phyloP scores from a whole-genome alignment of 1,140 invertebrate species.

The Aricia agestis region DNA sequence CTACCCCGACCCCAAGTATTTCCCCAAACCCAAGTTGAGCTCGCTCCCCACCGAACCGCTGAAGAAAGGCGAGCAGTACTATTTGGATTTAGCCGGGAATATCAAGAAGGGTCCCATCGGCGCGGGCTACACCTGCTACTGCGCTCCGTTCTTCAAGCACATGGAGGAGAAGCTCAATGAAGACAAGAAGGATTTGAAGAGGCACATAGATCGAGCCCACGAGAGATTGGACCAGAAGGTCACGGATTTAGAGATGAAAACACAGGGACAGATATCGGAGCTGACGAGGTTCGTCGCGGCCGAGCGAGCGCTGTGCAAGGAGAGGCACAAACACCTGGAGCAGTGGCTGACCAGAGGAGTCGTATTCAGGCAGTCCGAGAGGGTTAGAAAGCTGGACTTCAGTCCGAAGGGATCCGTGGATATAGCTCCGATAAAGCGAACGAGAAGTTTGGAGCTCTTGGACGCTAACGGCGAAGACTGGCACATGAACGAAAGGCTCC shows the following conservation, averaged over 20 bases:
- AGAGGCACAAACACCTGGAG: slow-evolving; percentile 81
- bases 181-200: slow-evolving; percentile 90
- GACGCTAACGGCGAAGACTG: slow-evolving; percentile 71
- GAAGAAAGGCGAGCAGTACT: slow-evolving; percentile 94
- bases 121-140: slow-evolving; percentile 90
- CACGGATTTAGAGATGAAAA: slow-evolving; percentile 86
- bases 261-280: slow-evolving; percentile 85
- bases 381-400: slow-evolving; percentile 73
- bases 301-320: slow-evolving; percentile 80
- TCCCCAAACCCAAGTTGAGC: slow-evolving; percentile 90
- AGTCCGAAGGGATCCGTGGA: slow-evolving; percentile 78
- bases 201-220: slow-evolving; percentile 88
- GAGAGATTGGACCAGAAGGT: slow-evolving; percentile 88
- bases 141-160: slow-evolving; percentile 87
- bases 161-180: slow-evolving; percentile 90
- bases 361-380: slow-evolving; percentile 78
- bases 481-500: slow-evolving; percentile 59
- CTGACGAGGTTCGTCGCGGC: slow-evolving; percentile 80
- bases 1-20: slow-evolving; percentile 87
- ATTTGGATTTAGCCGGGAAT: slow-evolving; percentile 95
- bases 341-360: slow-evolving; percentile 81
- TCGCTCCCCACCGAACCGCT: slow-evolving; percentile 90
- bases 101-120: slow-evolving; percentile 96
- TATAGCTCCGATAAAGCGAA: slow-evolving; percentile 78
- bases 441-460: slow-evolving; percentile 80